phyloP scores from a whole-genome alignment of 1,140 invertebrate species.

The Muscidifurax raptorellus region DNA sequence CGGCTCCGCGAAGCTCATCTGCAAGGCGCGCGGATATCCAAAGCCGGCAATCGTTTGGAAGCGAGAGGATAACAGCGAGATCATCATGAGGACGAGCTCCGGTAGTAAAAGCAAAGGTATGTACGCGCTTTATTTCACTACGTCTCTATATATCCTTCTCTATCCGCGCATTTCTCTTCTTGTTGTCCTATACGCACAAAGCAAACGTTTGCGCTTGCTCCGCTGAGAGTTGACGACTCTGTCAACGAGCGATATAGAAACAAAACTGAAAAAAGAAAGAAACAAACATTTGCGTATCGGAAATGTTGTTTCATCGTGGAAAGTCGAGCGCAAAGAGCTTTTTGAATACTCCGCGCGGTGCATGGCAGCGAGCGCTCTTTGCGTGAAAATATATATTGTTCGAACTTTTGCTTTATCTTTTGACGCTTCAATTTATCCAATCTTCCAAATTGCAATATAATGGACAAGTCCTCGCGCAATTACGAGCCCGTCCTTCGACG shows the following conservation, averaged over 20 bases:
- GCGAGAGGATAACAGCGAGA: conserved; percentile 89
- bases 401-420: background rate
- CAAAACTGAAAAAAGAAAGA: background rate
- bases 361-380: no score
- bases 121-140: background rate
- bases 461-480: no score
- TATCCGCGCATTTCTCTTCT: background rate
- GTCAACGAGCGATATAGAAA: background rate
- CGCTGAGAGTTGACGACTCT: background rate
- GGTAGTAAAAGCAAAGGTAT: conserved; percentile 84
- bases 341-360: background rate
- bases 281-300: background rate
- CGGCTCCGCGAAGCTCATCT: conserved; percentile 89
- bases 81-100: conserved; percentile 83
- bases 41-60: conserved; percentile 90
- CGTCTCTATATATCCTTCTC: background rate
- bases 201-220: background rate
- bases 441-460: no score
- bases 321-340: background rate
- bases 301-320: background rate
- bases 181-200: background rate
- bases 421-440: no score
- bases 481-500: no score
- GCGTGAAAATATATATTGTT: background rate
- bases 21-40: conserved; percentile 89